Evolutionary conservation across 2,113 vertebrate species (phyloP), one percentile per base, ranked within the genome.

Genomic region (Scartelaos histophorus): DNA sequence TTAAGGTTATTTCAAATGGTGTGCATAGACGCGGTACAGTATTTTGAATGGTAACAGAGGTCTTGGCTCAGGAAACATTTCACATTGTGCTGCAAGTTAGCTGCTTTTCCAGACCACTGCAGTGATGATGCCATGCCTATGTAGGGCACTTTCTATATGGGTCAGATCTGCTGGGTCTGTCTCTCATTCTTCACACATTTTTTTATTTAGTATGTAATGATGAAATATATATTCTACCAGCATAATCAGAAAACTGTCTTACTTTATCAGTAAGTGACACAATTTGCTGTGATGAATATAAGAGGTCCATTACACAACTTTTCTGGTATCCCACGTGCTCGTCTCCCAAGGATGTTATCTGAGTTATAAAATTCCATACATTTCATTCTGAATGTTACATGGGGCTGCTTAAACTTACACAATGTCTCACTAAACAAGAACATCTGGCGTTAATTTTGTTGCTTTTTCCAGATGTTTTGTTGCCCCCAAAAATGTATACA

Each of bases 81-180:
- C 47, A 49, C 71, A 35, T 60, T 75, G 43, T 38, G 13, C 69
- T 71, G 80, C 79, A 64, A 67, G 78, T 74, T 82, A 60, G 73
- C 61, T 67, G 68, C 70, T 71, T 78, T 87, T 83, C 47, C 62
- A 83, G 78, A 72, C 71, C 79, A 75, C 62, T 89, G 71, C 82
- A 75, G 85, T 71, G 77, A 57, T 22, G 15, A 45, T 90, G 85
- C 78, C 85, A 87, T 76, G 66, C 70, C 77, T 89, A 92, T 89
- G 82, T 94, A 90, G 92, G 91, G 47, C 93, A 92, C 67, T 78
- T 17, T 82, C 80, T 93, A 91, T 90, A 65, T 93, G 87, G 90
- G 90, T 88, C 89, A 91, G 71, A 82, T 90, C 86, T 90, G 73
- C 87, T 84, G 85, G 81, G 85, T 43, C 71, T 76, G 76, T 71